These are phyloP conservation scores for Oreochromis spilurus DNA, from an alignment of 2,113 vertebrate species.

Conservation along the genomic window DNA sequence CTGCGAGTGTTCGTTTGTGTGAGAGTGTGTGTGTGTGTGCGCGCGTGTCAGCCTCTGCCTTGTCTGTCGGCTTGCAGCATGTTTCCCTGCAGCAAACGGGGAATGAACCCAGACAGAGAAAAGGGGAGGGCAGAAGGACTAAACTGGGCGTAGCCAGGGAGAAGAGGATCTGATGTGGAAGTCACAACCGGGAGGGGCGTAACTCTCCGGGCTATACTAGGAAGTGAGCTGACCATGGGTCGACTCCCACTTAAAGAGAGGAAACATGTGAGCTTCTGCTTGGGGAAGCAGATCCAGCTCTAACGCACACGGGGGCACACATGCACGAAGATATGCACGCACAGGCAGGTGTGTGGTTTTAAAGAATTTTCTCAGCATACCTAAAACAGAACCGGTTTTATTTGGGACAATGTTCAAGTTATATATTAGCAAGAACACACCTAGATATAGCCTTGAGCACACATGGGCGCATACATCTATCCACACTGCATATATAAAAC, in stretches of 20 bases:
- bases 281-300: background rate
- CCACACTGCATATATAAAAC: background rate
- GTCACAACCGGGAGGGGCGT: conserved; percentile 4
- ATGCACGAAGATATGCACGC: background rate
- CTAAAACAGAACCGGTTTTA: background rate
- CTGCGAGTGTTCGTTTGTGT: background rate
- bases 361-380: background rate
- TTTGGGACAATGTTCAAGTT: background rate
- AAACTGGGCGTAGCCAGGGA: conserved; percentile 4
- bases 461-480: background rate
- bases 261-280: conserved; percentile 8
- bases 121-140: background rate
- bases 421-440: conserved; percentile 15
- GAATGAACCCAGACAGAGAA: background rate
- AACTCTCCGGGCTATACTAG: conserved; percentile 55
- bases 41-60: conserved; percentile 43
- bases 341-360: background rate
- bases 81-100: conserved; percentile 39
- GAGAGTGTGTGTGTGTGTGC: conserved; percentile 8
- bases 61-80: conserved; percentile 53
- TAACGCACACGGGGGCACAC: background rate
- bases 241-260: conserved; percentile 23
- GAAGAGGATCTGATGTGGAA: conserved; percentile 26
- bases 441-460: conserved; percentile 10
- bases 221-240: conserved; percentile 27